Conservation (phyloP, 2,113 vertebrate species). For the Turnix velox region DNA sequence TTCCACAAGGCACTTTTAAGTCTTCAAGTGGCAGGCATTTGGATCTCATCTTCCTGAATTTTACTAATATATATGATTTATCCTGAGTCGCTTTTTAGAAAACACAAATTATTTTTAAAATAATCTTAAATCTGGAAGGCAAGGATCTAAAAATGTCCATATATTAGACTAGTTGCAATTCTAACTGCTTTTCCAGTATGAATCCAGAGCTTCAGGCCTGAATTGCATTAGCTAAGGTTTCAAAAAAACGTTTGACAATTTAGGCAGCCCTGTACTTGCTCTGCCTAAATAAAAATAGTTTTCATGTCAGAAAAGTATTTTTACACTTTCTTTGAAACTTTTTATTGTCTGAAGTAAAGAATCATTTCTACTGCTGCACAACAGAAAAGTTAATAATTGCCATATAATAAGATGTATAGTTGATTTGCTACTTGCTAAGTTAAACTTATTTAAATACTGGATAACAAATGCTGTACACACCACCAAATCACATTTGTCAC, state of each 20-base stretch:
- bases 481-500: slow-evolving; percentile 41
- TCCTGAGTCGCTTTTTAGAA: neutral
- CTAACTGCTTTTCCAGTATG: neutral
- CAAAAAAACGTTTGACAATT: neutral
- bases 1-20: neutral
- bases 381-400: neutral
- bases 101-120: neutral
- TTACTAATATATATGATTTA: neutral
- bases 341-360: neutral
- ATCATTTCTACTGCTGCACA: neutral
- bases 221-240: neutral
- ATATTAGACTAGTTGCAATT: too few relatives aligned
- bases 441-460: slow-evolving; percentile 44
- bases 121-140: neutral
- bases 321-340: neutral
- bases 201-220: neutral
- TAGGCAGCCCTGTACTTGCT: neutral
- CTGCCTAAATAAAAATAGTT: neutral
- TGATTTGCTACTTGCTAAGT: neutral
- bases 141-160: neutral
- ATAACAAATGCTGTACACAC: slow-evolving; percentile 10
- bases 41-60: neutral
- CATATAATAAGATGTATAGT: neutral
- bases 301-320: neutral
- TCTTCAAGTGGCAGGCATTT: neutral